Evolutionary conservation across 2,113 vertebrate species (phyloP).

Genomic region (Apeltes quadracus): DNA sequence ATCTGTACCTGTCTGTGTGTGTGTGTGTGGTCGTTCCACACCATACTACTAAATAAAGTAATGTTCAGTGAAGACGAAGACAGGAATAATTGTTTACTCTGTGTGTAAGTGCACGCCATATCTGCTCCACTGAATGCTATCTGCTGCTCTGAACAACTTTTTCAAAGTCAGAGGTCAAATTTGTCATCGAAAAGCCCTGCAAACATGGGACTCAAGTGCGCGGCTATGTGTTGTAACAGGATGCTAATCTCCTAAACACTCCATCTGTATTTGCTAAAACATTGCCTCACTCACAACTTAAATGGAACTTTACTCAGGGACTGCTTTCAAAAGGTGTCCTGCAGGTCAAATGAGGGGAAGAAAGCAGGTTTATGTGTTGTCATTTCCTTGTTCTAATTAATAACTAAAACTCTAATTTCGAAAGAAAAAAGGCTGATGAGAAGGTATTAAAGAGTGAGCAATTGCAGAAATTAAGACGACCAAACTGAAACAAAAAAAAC

Average conservation of each 20-base stretch:
- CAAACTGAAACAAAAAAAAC: not conserved
- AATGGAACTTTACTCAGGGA: slow-evolving; percentile 45
- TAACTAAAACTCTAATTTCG: not conserved
- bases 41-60: not conserved
- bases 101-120: slow-evolving; percentile 51
- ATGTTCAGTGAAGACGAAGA: slow-evolving; percentile 11
- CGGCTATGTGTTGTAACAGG: slow-evolving; percentile 66
- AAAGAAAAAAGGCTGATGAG: not conserved
- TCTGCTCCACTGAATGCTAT: slow-evolving; percentile 52
- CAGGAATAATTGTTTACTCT: slow-evolving; percentile 24
- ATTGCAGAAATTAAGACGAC: not conserved
- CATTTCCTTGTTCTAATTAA: not conserved
- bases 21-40: not conserved
- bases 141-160: slow-evolving; percentile 55
- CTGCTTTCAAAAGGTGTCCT: slow-evolving; percentile 36
- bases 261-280: slow-evolving; percentile 73
- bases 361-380: slow-evolving; percentile 32
- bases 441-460: not conserved
- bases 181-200: slow-evolving; percentile 58
- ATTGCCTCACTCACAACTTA: slow-evolving; percentile 60
- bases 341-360: slow-evolving; percentile 25
- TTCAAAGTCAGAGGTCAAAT: slow-evolving; percentile 62
- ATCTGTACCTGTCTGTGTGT: not conserved
- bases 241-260: slow-evolving; percentile 73
- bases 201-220: slow-evolving; percentile 62